phyloP scores from a whole-genome alignment of 1,140 invertebrate genomes.

The Leptinotarsa undecemlineata region DNA sequence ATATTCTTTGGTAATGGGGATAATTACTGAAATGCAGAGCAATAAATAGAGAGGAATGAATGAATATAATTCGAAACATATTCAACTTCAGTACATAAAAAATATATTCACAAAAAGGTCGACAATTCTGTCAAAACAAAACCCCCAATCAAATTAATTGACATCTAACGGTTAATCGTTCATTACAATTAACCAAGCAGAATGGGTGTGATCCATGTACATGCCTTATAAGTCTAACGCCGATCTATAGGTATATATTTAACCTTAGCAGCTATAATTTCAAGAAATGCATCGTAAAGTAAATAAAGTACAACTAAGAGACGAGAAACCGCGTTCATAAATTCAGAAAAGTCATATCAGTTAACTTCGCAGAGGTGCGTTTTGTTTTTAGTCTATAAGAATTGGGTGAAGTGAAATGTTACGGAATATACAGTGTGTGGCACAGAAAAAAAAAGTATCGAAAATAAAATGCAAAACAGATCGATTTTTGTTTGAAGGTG shows the following conservation, averaged over 20 bases:
- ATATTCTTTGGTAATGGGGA: too few species aligned
- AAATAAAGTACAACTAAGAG: constrained; percentile 18
- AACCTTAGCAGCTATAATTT: constrained; percentile 17
- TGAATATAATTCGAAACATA: too few species aligned
- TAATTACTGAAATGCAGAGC: too few species aligned
- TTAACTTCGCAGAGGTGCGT: constrained; percentile 34
- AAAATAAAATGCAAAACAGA: too few species aligned
- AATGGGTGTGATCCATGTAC: constrained; percentile 16
- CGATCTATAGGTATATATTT: constrained; percentile 22
- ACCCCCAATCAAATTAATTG: constrained; percentile 21
- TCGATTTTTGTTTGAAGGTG: too few species aligned
- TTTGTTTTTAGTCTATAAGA: not conserved
- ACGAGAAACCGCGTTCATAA: constrained; percentile 17
- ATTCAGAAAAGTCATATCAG: constrained; percentile 35
- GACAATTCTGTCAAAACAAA: not conserved
- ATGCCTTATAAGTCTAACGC: constrained; percentile 22
- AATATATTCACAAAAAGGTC: not conserved
- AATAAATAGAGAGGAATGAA: too few species aligned
- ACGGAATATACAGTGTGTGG: too few species aligned
- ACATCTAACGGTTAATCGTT: not conserved
- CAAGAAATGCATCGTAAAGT: constrained; percentile 13
- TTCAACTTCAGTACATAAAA: not conserved
- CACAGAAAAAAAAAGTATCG: too few species aligned
- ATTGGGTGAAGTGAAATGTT: too few species aligned
- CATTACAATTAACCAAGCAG: constrained; percentile 24